Base-by-base conservation (phyloP, 2,797 vertebrate genomes). In the Tapera naevia region DNA sequence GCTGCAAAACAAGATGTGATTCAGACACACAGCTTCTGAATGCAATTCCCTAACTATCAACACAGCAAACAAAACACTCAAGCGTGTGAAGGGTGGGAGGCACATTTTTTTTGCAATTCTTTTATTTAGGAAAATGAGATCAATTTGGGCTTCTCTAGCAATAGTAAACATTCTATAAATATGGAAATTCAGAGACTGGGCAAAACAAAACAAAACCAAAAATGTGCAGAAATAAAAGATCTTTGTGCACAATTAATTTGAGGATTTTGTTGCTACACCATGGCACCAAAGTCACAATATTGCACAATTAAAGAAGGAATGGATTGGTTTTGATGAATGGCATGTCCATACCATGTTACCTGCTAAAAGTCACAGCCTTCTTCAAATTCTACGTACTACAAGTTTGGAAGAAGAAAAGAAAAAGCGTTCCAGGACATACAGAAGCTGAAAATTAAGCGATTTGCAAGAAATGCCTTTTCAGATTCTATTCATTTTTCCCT, bases 111-210 rank as follows among this genome's bases (percentile, higher is more conserved):
- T 65, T 19, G 33, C n/a, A 56, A 7, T 62, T 70, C 32, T 39
- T 86, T 69, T 56, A 69, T 70, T 94, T 62, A 62, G 79, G 41
- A 30, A 88, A 60, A 61, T 2, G 41, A 72, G 57, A 80, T 78
- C 0, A 0, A 50, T 79, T 72, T 78, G 62, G 5, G 19, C 58
- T 67, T 65, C 61, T 88, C 65, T 46, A 83, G 85, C 27, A 80
- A 69, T 32, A 65, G n/a, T 69, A 92, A 92, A 83, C 30, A 39
- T 79, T 78, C 19, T 46, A 89, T 54, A 87, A 91, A 84, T 93
- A 71, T 6, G 80, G 71, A 71, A 73, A 48, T 27, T 61, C 75
- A 66, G 62, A 70, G 72, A 43, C n/a, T 30, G 30, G 43, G 58
- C 58, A 73, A 78, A 92, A 53, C 5, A 86, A 81, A 78, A 35